A percentile compares a stretch with the other conserved stretches of the same genome.
Conservation (phyloP, 2,888 invertebrate genomes). For the Spodoptera littoralis region DNA sequence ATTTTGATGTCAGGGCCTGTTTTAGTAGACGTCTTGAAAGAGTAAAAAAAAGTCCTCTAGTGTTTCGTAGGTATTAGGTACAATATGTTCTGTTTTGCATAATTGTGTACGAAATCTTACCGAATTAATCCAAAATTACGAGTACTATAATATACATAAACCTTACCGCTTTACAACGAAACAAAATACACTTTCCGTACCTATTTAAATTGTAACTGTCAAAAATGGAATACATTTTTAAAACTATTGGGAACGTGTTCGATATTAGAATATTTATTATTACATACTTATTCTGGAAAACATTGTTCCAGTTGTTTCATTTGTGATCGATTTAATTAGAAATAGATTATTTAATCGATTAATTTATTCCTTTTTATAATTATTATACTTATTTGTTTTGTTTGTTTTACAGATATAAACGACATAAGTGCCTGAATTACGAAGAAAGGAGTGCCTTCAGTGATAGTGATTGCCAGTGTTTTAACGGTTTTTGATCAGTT, state of each 20-base stretch:
- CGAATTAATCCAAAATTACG: too few species aligned
- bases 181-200: constrained; percentile 35
- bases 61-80: too few species aligned
- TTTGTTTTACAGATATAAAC: constrained; percentile 70
- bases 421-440: constrained; percentile 74
- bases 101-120: too few species aligned
- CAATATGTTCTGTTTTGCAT: too few species aligned
- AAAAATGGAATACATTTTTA: not conserved
- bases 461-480: constrained; percentile 73
- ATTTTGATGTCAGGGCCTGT: too few species aligned
- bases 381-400: constrained; percentile 5
- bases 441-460: constrained; percentile 80
- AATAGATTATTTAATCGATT: not conserved
- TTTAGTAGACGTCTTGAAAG: too few species aligned
- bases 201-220: not conserved
- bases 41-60: too few species aligned
- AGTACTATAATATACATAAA: too few species aligned
- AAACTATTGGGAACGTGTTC: constrained; percentile 32
- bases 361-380: not conserved
- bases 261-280: not conserved
- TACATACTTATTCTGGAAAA: constrained; percentile 11
- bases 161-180: not conserved
- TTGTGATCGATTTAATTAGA: not conserved
- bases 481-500: constrained; percentile 57
- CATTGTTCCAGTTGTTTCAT: not conserved